Evolutionary conservation across 2,888 invertebrate genomes (phyloP), one percentile per base, ranked within the genome.

Genomic region (Caenorhabditis imperialis): DNA sequence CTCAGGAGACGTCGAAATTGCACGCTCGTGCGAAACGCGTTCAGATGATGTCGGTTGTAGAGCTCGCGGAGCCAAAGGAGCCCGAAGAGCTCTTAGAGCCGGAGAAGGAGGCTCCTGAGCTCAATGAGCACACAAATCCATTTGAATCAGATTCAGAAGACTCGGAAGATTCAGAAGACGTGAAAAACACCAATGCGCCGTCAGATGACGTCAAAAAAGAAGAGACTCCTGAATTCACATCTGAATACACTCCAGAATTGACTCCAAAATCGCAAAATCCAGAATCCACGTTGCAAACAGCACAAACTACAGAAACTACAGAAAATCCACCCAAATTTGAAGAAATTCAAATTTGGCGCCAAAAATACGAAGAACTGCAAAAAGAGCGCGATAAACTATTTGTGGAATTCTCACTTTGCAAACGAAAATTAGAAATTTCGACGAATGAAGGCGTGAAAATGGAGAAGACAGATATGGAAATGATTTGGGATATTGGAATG

Each of bases 401-500:
- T 16, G 53, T 81, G 5, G 81, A 81, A 27, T 55, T 73, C 25
- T 69, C 77, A 6, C 65, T 81, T 3, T 27, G 78, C 2, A 75
- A 65, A 25, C 30, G 67, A 23, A 75, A 71, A 18, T 35, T 54
- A 1, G 70, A 75, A 27, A 54, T 71, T 16, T 65, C 57, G 0
- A 57, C 22, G 22, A 47, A 47, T n/a, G 54, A 47, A 2, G 48
- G 45, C 20, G 33, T 20, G 12, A 60, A 65, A 35, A 50, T 40
- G 14, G 37, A 67, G 8, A 18, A 38, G 16, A 22, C 58, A 22
- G 74, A 74, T 33, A 47, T 70, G 20, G 79, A 72, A 30, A 60
- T 63, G 38, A 44, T 76, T 12, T 57, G 63, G 18, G 48, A 67
- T 14, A 71, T 77, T 23, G 81, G 79, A 45, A 73, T 58, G 61